Evolutionary conservation across 2,113 vertebrate genomes (phyloP).

Genomic region (Morone saxatilis): DNA sequence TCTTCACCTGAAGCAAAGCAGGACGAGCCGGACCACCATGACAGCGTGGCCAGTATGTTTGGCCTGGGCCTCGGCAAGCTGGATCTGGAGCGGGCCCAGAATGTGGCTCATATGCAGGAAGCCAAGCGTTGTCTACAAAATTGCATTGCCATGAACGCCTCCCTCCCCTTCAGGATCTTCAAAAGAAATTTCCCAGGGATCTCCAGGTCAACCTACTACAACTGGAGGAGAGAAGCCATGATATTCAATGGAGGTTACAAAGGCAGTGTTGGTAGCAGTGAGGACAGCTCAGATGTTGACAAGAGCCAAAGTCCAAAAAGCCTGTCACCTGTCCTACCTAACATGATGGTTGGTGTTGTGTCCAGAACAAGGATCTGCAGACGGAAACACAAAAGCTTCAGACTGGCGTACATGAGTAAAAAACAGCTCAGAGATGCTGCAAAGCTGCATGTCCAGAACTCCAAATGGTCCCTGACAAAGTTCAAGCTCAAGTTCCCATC

Average conservation of each 20-base stretch:
- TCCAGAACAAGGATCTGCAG: constrained; percentile 70
- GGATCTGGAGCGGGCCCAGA: constrained; percentile 81
- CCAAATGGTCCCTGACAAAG: constrained; percentile 88
- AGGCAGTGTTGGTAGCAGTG: constrained; percentile 74
- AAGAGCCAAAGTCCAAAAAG: constrained; percentile 79
- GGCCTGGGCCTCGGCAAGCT: constrained; percentile 72
- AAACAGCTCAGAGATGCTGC: constrained; percentile 88
- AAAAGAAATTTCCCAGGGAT: constrained; percentile 94
- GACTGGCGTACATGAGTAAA: constrained; percentile 82
- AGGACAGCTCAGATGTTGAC: constrained; percentile 81
- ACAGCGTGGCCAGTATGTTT: constrained; percentile 76
- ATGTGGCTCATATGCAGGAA: constrained; percentile 89
- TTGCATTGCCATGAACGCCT: constrained; percentile 91
- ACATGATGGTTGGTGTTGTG: no score
- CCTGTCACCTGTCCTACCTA: constrained; percentile 32
- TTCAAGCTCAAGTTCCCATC: constrained; percentile 91
- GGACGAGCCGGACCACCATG: constrained; percentile 64
- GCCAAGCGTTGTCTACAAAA: constrained; percentile 93
- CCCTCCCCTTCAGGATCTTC: constrained; percentile 93
- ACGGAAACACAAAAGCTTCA: constrained; percentile 68
- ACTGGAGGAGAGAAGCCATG: constrained; percentile 96
- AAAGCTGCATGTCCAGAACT: constrained; percentile 85
- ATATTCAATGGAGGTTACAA: constrained; percentile 88
- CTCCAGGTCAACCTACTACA: constrained; percentile 97
- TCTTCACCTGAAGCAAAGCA: constrained; percentile 80